Percentiles rank a stretch among this genome's conserved stretches.
Evolutionary conservation across 2,113 vertebrate genomes (phyloP).

Genomic region (Microtus ochrogaster): DNA sequence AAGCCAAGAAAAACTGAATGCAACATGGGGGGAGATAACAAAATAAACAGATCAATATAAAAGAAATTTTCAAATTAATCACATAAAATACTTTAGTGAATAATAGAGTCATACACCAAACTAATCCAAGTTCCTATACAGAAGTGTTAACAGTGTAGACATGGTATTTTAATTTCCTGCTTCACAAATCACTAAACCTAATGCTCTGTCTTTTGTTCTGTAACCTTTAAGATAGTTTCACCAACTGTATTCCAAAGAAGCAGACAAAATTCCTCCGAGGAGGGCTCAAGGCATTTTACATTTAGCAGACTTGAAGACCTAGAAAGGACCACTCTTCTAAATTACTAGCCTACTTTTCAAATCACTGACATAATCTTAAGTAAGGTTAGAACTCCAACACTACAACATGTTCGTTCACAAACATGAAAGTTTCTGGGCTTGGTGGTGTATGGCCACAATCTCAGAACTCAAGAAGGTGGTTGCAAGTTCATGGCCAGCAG

Average conservation of each 20-base stretch:
- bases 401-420: background rate
- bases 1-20: constrained; percentile 20
- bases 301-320: background rate
- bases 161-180: constrained; percentile 58
- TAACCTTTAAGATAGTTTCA: constrained; percentile 26
- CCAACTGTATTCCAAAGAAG: background rate
- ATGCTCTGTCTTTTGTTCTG: constrained; percentile 32
- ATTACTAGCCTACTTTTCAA: constrained; percentile 29
- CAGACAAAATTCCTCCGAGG: background rate
- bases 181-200: constrained; percentile 49
- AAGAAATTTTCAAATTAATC: constrained; percentile 44
- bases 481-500: background rate
- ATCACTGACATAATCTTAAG: constrained; percentile 18
- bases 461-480: background rate
- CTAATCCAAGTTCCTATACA: constrained; percentile 34
- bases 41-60: constrained; percentile 22
- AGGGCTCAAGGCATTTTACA: background rate
- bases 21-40: background rate
- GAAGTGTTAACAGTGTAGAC: constrained; percentile 35
- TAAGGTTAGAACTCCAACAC: background rate
- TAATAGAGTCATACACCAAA: background rate
- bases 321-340: background rate
- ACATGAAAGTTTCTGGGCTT: background rate
- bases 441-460: background rate
- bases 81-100: constrained; percentile 52